These are phyloP conservation scores for Xiphophorus hellerii DNA, from an alignment of 2,113 vertebrate species.

Conservation along the genomic window DNA sequence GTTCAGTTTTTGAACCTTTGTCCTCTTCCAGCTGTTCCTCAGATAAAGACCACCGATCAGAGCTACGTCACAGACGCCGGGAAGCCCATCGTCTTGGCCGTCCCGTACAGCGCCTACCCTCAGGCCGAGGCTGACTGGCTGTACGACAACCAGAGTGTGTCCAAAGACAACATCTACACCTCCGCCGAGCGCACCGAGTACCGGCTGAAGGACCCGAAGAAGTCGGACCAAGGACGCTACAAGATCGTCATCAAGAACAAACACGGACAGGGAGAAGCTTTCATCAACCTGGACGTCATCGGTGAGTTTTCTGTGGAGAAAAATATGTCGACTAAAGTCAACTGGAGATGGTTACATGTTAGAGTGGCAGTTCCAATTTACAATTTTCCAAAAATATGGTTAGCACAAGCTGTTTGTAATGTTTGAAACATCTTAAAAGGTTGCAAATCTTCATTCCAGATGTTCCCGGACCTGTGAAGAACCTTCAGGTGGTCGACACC, in stretches of 20 bases:
- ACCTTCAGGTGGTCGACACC: conserved; percentile 92
- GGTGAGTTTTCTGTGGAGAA: conserved; percentile 79
- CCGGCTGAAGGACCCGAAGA: conserved; percentile 89
- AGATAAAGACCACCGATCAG: conserved; percentile 94
- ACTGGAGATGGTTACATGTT: too few relatives aligned
- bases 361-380: too few relatives aligned
- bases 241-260: conserved; percentile 92
- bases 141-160: conserved; percentile 83
- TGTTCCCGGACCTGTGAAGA: conserved; percentile 94
- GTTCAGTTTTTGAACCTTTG: background rate
- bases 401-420: background rate
- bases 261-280: conserved; percentile 93
- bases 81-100: conserved; percentile 90
- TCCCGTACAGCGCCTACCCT: conserved; percentile 95
- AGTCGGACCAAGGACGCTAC: conserved; percentile 89
- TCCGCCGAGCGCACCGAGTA: conserved; percentile 88
- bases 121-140: conserved; percentile 93
- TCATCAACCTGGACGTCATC: conserved; percentile 92
- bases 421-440: too few relatives aligned
- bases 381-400: background rate
- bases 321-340: too few relatives aligned
- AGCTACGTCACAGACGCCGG: conserved; percentile 92
- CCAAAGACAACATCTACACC: conserved; percentile 87
- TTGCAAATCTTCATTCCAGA: conserved; percentile 73
- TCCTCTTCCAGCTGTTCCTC: conserved; percentile 85